A percentile compares a stretch with the other conserved stretches of the same genome.
Conservation (phyloP, 2,113 vertebrate genomes). For the Mystacornis crossleyi region DNA sequence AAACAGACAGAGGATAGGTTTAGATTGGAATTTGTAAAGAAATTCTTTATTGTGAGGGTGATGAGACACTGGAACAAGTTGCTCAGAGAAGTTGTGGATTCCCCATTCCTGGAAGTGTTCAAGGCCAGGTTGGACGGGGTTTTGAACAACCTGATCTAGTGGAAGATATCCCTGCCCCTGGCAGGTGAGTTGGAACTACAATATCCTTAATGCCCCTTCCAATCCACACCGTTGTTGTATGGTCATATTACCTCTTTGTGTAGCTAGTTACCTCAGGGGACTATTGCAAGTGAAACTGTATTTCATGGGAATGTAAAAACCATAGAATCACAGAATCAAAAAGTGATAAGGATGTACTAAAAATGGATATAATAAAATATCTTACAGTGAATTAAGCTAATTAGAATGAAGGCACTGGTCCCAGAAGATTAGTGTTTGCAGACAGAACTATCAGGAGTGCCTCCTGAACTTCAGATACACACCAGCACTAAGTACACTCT, state of each 20-base stretch:
- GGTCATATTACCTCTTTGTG: background rate
- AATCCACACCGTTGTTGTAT: background rate
- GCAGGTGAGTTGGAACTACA: background rate
- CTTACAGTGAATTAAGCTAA: background rate
- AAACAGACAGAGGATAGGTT: background rate
- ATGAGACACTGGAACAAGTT: background rate
- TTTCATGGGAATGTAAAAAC: background rate
- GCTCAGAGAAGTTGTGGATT: background rate
- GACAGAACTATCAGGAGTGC: background rate
- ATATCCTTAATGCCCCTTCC: background rate
- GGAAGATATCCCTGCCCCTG: background rate
- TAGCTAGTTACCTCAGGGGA: background rate
- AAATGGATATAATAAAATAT: background rate
- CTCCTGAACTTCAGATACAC: background rate
- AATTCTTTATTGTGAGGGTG: background rate
- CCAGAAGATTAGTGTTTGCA: background rate
- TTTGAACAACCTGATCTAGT: background rate
- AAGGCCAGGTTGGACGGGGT: background rate
- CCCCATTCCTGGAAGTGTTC: background rate
- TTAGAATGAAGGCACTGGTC: background rate
- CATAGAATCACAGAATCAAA: background rate
- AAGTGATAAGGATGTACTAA: rapidly evolving
- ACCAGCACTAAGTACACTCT: background rate
- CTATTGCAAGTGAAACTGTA: background rate
- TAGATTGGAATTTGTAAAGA: background rate